Percentiles rank a stretch among this genome's conserved stretches.
Conservation (phyloP, 1,140 invertebrate genomes). For the Ptiloglossa arizonensis region DNA sequence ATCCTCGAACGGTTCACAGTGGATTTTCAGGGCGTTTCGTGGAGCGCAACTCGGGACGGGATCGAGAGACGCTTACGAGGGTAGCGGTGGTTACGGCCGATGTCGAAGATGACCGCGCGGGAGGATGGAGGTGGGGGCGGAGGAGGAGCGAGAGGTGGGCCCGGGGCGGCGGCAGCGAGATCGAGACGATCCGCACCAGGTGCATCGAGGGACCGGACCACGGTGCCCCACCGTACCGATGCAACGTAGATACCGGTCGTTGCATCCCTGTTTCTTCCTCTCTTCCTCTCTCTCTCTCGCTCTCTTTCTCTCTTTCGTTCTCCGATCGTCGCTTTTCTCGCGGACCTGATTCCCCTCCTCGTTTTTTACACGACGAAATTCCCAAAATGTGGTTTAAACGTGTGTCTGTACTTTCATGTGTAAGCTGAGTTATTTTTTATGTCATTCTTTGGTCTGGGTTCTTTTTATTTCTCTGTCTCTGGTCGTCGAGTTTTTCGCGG, state of each 20-base stretch:
- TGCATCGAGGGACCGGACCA: conserved; percentile 69
- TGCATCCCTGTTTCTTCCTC: conserved; percentile 47
- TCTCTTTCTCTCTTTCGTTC: conserved; percentile 34
- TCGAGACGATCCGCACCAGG: conserved; percentile 78
- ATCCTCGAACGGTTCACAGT: conserved; percentile 50
- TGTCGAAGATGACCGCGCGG: conserved; percentile 16
- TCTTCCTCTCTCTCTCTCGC: conserved; percentile 6
- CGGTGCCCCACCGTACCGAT: conserved; percentile 64
- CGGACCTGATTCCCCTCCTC: too few relatives aligned
- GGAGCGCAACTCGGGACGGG: not conserved
- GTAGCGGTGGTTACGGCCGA: conserved; percentile 26
- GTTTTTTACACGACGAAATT: too few relatives aligned
- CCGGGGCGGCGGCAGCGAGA: conserved; percentile 69
- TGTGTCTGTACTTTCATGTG: too few relatives aligned
- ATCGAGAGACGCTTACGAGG: conserved; percentile 17
- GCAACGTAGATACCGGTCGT: conserved; percentile 67
- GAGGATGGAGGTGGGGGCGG: not conserved
- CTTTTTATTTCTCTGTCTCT: too few relatives aligned
- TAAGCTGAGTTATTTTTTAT: too few relatives aligned
- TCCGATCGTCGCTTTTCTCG: not conserved
- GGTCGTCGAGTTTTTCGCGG: too few relatives aligned
- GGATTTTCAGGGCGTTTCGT: conserved; percentile 66
- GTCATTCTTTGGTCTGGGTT: too few relatives aligned
- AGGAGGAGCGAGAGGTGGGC: conserved; percentile 29
- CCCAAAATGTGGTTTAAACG: too few relatives aligned